phyloP scores from a whole-genome alignment of 2,113 vertebrate species.

The Phyllostomus hastatus region DNA sequence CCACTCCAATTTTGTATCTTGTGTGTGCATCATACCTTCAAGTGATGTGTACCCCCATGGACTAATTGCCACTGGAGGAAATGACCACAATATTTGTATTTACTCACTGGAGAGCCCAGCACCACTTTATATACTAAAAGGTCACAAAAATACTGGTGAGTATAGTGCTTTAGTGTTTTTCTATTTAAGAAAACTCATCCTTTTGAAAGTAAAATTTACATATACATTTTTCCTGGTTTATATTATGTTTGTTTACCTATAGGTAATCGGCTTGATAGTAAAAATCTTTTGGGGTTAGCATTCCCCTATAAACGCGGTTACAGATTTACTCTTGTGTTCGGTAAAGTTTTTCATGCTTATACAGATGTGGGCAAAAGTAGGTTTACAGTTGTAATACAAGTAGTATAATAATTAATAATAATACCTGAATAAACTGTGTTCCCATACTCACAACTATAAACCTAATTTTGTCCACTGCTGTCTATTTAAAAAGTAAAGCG shows the following conservation, averaged over 20 bases:
- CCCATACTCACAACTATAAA: neutral
- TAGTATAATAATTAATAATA: neutral
- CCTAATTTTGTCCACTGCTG: neutral
- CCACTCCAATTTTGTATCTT: slow-evolving; percentile 96
- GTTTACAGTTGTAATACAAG: neutral
- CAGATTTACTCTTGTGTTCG: neutral
- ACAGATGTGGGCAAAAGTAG: neutral
- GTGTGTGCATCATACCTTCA: slow-evolving; percentile 93
- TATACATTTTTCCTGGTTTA: neutral
- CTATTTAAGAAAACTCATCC: neutral
- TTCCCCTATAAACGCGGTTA: slow-evolving; percentile 3
- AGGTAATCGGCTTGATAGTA: neutral
- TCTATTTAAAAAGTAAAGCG: neutral
- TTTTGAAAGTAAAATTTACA: neutral
- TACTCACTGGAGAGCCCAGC: slow-evolving; percentile 89
- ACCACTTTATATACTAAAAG: slow-evolving; percentile 90
- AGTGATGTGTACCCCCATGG: slow-evolving; percentile 92
- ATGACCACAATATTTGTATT: slow-evolving; percentile 96
- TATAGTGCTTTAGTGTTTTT: slow-evolving; percentile 23
- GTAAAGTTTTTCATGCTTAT: neutral
- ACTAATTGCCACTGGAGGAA: slow-evolving; percentile 94
- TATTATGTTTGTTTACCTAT: neutral
- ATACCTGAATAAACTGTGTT: neutral
- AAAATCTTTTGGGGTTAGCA: neutral
- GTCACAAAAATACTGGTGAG: slow-evolving; percentile 96